Percentiles rank a stretch among this genome's conserved stretches.
Conservation (phyloP, 2,797 vertebrate genomes). For the Chiloscyllium punctatum region DNA sequence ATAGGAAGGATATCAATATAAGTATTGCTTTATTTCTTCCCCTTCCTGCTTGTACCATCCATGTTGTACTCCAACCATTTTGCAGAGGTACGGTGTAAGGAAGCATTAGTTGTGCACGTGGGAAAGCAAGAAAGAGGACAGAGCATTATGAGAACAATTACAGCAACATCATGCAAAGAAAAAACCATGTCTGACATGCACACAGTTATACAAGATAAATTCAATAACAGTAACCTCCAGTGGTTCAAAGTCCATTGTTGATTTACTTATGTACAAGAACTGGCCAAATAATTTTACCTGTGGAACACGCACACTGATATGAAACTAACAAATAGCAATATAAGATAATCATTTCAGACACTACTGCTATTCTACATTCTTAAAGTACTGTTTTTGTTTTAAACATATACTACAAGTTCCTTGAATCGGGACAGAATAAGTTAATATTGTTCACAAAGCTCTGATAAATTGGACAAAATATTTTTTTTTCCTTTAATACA, state of each 20-base stretch:
- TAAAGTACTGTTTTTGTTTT: conserved; percentile 66
- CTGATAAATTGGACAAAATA: conserved; percentile 55
- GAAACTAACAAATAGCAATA: conserved; percentile 83
- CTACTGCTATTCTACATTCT: conserved; percentile 88
- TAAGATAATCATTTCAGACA: conserved; percentile 75
- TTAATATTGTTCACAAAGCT: conserved; percentile 58
- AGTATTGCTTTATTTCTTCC: conserved; percentile 87
- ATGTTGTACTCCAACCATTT: conserved; percentile 62
- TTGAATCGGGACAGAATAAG: conserved; percentile 56
- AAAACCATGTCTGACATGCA: conserved; percentile 74
- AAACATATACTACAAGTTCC: conserved; percentile 59
- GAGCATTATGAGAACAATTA: conserved; percentile 70
- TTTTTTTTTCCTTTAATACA: conserved; percentile 51
- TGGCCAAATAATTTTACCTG: conserved; percentile 61
- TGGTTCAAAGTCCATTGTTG: conserved; percentile 63
- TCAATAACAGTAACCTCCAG: conserved; percentile 67
- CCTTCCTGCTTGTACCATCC: conserved; percentile 57
- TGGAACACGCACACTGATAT: conserved; percentile 74
- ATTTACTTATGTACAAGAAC: conserved; percentile 79
- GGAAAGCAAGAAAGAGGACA: conserved; percentile 60
- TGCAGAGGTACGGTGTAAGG: conserved; percentile 71
- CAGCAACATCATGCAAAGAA: conserved; percentile 89
- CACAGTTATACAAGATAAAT: conserved; percentile 75
- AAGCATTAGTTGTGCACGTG: conserved; percentile 72
- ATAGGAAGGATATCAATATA: conserved; percentile 71